Conservation (phyloP, 2,113 vertebrate species). For the Chascanopsetta lugubris region DNA sequence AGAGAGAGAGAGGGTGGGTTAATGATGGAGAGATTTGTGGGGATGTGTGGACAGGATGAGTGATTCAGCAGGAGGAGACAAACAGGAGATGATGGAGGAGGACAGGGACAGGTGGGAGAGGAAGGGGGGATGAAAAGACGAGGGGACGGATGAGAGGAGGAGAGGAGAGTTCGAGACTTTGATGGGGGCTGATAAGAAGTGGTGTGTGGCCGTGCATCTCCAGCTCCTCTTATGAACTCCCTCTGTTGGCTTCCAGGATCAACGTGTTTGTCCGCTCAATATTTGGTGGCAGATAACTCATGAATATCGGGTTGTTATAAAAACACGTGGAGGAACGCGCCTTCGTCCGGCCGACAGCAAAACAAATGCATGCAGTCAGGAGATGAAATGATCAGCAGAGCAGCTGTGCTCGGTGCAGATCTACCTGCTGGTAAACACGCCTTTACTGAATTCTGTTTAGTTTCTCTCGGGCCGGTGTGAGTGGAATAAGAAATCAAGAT, state of each 20-base stretch:
- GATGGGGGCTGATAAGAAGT: slow-evolving; percentile 22
- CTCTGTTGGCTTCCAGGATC: slow-evolving; percentile 13
- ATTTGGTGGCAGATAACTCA: slow-evolving; percentile 37
- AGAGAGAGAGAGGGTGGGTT: slow-evolving; percentile 58
- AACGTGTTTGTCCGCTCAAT: slow-evolving; percentile 30
- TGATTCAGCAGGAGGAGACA: slow-evolving; percentile 33
- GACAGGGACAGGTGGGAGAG: slow-evolving; percentile 15
- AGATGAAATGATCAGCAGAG: slow-evolving; percentile 35
- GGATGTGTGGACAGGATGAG: slow-evolving; percentile 47
- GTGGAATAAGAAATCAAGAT: slow-evolving; percentile 9
- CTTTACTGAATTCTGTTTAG: neutral
- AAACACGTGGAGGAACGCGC: neutral
- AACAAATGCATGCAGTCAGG: slow-evolving; percentile 37
- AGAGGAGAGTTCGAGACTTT: neutral
- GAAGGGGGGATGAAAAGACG: slow-evolving; percentile 19
- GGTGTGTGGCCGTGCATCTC: slow-evolving; percentile 25
- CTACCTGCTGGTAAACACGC: slow-evolving; percentile 36
- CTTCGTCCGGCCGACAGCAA: slow-evolving; percentile 15
- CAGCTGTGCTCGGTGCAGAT: slow-evolving; percentile 7
- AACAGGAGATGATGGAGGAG: slow-evolving; percentile 47
- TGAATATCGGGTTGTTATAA: slow-evolving; percentile 44
- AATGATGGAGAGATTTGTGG: slow-evolving; percentile 61
- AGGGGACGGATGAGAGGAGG: slow-evolving; percentile 20
- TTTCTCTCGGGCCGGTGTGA: slow-evolving; percentile 3
- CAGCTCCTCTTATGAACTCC: slow-evolving; percentile 1